Evolutionary conservation across 2,113 vertebrate genomes (phyloP), one percentile per base, ranked within the genome.

Genomic region (Ascaphus truei): DNA sequence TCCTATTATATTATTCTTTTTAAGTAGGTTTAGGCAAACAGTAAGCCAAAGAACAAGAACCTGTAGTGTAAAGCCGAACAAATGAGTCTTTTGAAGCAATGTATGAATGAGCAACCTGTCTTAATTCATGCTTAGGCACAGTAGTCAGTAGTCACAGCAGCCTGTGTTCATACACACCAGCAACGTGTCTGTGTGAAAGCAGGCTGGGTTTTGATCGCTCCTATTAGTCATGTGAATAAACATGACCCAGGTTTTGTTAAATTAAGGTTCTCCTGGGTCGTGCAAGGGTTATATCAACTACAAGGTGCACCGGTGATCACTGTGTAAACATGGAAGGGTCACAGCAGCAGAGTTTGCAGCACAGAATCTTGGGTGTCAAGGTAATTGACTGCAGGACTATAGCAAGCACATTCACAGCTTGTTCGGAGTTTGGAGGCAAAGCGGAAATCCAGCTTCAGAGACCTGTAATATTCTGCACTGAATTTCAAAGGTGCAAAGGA

Each of bases 361-460:
- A 59, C 58, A 18, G 25, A 18, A 33, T 48, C 13, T 7, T 15
- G 0, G 11, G 47, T 1, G 2, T 43, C 34, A 72, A 73, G 20
- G 7, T 31, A 62, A 39, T 39, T 67, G 22, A 1, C 69, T 74
- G 67, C 12, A 36, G 23, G 26, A 33, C 45, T 57, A n/a, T 5
- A 11, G 12, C 23, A 73, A 73, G 41, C 12, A 23, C 15, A 73
- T 3, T 67, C 37, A 33, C 43, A n/a, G 27, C n/a, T n/a, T n/a
- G n/a, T 33, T 37, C 13, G 27, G 15, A 29, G 10, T 27, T 31
- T 36, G 9, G 53, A 39, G 15, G 7, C 3, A 20, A 51, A 30
- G 39, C 20, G 65, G 29, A 73, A 72, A 4, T 5, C 47, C 62
- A 12, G 25, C 68, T 71, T 68, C 52, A 71, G 23, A 43, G 72